phyloP scores from a whole-genome alignment of 2,113 vertebrate species.

The Ictidomys tridecemlineatus region DNA sequence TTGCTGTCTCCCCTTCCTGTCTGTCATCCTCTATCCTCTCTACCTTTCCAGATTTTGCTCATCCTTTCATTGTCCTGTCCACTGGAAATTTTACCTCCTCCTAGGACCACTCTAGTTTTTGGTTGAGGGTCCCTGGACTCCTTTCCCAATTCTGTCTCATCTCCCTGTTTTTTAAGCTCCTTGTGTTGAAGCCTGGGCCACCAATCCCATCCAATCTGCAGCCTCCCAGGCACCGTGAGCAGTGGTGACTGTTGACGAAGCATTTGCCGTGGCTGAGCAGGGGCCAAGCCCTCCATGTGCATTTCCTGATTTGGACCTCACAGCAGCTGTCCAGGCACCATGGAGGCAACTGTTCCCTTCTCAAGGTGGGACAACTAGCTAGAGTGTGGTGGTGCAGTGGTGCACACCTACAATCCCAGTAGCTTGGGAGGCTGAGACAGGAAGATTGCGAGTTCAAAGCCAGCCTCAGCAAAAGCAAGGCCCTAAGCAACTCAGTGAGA shows the following conservation, averaged over 20 bases:
- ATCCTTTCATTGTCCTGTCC: not conserved
- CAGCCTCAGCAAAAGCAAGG: no score
- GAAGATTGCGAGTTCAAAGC: no score
- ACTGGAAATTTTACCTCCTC: not conserved
- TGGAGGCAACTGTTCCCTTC: not conserved
- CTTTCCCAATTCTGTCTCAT: not conserved
- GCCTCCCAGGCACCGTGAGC: not conserved
- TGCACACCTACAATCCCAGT: no score
- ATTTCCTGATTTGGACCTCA: not conserved
- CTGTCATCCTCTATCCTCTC: not conserved
- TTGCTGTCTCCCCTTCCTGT: not conserved
- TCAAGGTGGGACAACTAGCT: not conserved
- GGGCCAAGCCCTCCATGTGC: not conserved
- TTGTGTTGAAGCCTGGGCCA: not conserved
- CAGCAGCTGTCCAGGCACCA: not conserved
- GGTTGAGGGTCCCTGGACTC: not conserved
- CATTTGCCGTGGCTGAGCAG: not conserved
- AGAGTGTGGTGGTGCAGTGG: no score
- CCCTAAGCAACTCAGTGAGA: no score
- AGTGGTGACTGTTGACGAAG: not conserved
- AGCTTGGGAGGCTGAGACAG: no score
- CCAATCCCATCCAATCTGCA: not conserved
- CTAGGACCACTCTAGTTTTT: not conserved
- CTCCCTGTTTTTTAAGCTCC: not conserved
- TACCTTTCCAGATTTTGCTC: not conserved